Evolutionary conservation across 2,888 invertebrate species (phyloP).

Genomic region (Drosophila macrospina): DNA sequence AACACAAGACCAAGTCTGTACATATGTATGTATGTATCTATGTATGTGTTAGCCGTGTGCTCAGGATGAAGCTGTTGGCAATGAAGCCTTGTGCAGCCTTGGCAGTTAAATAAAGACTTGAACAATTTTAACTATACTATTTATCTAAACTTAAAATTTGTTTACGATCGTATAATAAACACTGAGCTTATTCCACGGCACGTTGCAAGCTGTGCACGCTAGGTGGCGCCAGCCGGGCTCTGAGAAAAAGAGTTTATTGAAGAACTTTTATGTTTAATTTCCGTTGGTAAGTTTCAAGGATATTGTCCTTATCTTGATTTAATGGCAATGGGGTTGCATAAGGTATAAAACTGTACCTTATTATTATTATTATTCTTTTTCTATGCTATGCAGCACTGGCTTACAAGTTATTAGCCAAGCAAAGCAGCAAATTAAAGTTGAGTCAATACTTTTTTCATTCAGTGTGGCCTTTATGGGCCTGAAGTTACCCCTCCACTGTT

Average conservation of each 20-base stretch:
- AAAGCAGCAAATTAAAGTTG: too few species aligned
- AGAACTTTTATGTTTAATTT: background rate
- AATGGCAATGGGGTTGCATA: too few species aligned
- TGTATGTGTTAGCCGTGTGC: slow-evolving; percentile 15
- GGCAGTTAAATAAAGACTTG: background rate
- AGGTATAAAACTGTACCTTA: too few species aligned
- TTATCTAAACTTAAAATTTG: slow-evolving; percentile 15
- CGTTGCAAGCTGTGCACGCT: slow-evolving; percentile 8
- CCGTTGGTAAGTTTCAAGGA: background rate
- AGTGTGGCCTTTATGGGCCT: too few species aligned
- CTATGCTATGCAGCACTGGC: too few species aligned
- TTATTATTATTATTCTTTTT: too few species aligned
- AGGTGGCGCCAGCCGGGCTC: slow-evolving; percentile 18
- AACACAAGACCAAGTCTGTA: background rate
- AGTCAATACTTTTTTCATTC: too few species aligned
- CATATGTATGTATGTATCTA: background rate
- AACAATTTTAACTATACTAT: slow-evolving; percentile 9
- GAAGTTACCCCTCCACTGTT: too few species aligned
- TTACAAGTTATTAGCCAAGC: too few species aligned
- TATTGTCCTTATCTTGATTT: too few species aligned
- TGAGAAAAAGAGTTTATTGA: background rate
- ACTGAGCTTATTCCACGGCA: slow-evolving; percentile 1
- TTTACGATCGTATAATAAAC: slow-evolving; percentile 20
- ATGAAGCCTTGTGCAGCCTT: slow-evolving; percentile 35
- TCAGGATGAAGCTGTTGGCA: slow-evolving; percentile 65